phyloP scores from a whole-genome alignment of 53 echinoderm and acorn worm genomes.

The Patiria pectinifera region DNA sequence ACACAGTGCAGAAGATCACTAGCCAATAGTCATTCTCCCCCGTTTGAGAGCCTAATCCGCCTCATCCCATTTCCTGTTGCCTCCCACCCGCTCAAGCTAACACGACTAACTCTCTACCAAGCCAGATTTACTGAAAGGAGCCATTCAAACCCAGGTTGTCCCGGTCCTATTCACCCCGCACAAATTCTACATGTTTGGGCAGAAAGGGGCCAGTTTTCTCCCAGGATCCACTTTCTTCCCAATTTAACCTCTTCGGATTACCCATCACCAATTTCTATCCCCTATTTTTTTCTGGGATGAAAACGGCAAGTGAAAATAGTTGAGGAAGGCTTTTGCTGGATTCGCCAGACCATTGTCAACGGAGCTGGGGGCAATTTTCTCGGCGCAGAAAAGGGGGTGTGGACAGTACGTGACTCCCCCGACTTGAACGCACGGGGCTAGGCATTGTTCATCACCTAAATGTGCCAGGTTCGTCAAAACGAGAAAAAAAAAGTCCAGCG shows the following conservation, averaged over 20 bases:
- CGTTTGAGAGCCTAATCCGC: conserved; percentile 1
- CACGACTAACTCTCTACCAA: conserved; percentile 26
- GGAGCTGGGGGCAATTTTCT: conserved; percentile 31
- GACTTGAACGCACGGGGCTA: conserved; percentile 10
- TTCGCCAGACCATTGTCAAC: conserved; percentile 42
- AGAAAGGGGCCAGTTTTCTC: conserved; percentile 24
- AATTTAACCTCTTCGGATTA: conserved; percentile 6
- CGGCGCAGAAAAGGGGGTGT: conserved; percentile 38
- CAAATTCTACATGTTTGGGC: conserved; percentile 22
- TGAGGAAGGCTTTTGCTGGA: conserved; percentile 48
- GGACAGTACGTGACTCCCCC: conserved; percentile 54
- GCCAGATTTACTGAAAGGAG: conserved; percentile 37
- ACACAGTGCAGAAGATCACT: background rate
- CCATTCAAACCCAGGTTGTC: conserved; percentile 15
- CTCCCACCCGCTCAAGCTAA: conserved; percentile 28
- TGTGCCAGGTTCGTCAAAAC: conserved; percentile 46
- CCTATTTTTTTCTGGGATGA: background rate
- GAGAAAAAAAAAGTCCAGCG: conserved; percentile 6
- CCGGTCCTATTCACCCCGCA: background rate
- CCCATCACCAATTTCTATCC: background rate
- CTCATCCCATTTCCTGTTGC: conserved; percentile 18
- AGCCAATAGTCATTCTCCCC: background rate
- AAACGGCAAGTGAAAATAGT: conserved; percentile 39
- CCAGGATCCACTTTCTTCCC: conserved; percentile 11
- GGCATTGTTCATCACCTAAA: conserved; percentile 58